A percentile compares a stretch with the other conserved stretches of the same genome.
phyloP scores from a whole-genome alignment of 2,888 invertebrate genomes.

The Sinelater perroti region DNA sequence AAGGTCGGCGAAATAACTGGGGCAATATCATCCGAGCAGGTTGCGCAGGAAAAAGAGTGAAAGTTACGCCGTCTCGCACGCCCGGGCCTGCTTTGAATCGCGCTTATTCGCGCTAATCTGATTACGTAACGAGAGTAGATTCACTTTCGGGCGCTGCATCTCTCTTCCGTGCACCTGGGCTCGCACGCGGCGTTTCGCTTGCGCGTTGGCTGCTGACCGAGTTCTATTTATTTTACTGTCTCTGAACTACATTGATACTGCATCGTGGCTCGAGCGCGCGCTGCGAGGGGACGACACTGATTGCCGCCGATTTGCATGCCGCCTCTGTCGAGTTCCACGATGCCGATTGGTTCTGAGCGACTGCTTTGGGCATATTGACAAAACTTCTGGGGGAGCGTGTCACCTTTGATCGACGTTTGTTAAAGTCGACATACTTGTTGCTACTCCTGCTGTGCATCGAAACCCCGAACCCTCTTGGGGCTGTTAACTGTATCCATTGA shows the following conservation, averaged over 20 bases:
- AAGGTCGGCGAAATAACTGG: slow-evolving; percentile 33
- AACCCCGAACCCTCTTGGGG: no score
- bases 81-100: slow-evolving; percentile 14
- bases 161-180: slow-evolving; percentile 3
- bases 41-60: slow-evolving; percentile 41
- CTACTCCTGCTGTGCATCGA: no score
- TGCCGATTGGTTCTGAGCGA: neutral
- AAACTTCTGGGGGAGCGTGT: neutral
- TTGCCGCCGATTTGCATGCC: slow-evolving; percentile 3
- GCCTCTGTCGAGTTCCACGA: neutral
- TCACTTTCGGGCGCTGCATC: slow-evolving; percentile 26
- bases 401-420: no score
- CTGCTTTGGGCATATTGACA: neutral
- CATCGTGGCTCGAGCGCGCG: neutral
- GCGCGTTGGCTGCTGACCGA: slow-evolving; percentile 25
- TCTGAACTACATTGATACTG: slow-evolving; percentile 15
- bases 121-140: slow-evolving; percentile 25
- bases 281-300: slow-evolving; percentile 15
- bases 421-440: no score
- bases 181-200: slow-evolving; percentile 7
- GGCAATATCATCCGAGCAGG: slow-evolving; percentile 40
- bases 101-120: slow-evolving; percentile 22
- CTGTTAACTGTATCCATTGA: no score
- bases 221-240: slow-evolving; percentile 30
- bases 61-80: slow-evolving; percentile 34